Base-by-base conservation (phyloP, 2,797 vertebrate species). In the Muscicapa striata region DNA sequence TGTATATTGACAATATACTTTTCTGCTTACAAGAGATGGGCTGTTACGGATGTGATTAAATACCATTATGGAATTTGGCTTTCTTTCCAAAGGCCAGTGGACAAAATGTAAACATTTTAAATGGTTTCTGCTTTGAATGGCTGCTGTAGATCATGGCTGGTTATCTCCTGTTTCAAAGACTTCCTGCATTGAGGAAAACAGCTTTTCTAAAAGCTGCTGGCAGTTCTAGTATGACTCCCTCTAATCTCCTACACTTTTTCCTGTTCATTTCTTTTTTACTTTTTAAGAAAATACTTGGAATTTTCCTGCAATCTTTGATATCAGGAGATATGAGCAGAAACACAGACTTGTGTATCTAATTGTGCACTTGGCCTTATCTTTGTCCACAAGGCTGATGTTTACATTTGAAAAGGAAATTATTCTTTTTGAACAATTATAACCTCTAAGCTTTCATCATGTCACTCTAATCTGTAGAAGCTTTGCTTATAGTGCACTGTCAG, bases 361-460 rank as follows among this genome's bases (percentile, higher is more conserved):
- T 80, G 90, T 92, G 70, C 74, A 62, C 79, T 95, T 77, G 91
- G 89, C 38, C 95, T 97, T 97, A 96, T 96, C 96, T 97, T 94
- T 90, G 68, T 81, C 93, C 89, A 84, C 84, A 86, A 93, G 91
- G 64, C 89, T 63, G 72, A 55, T 95, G 83, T 95, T 97, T 96
- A 94, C 94, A 68, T 92, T 91, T 92, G 57, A 87, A 95, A 92
- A 96, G 94, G 81, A 97, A 97, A 96, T 90, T 69, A 84, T 67
- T 96, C 66, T 94, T 97, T 95, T 89, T 93, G 94, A 95, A 96
- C 82, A 94, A 93, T 82, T 75, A 89, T 29, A 92, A 54, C 61
- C 54, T 87, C 75, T 75, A 81, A 96, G 94, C 81, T 94, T 94
- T 95, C 90, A 77, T 95, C 76, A 77, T 95, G 67, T 78, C 57